Percentiles rank a stretch among this genome's conserved stretches.
Evolutionary conservation across 2,888 invertebrate genomes (phyloP).

Genomic region (Chrysina gloriosa): DNA sequence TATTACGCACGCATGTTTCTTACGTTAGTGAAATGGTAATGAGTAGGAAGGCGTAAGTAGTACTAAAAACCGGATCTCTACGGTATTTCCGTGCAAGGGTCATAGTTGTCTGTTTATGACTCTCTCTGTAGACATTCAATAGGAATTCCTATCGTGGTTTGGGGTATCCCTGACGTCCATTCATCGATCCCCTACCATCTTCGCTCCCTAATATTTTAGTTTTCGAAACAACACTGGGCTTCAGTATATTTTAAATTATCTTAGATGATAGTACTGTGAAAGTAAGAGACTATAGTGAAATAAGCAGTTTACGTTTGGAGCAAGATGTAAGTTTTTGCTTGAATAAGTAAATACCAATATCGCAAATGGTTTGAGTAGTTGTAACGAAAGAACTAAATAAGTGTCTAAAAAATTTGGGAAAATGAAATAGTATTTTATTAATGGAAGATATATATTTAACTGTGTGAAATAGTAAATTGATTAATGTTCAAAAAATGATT

Average conservation of each 20-base stretch:
- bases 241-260: constrained; percentile 30
- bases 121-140: not conserved
- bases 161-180: constrained; percentile 26
- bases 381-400: no score
- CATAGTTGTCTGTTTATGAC: not conserved
- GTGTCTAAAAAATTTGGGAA: no score
- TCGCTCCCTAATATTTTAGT: constrained; percentile 10
- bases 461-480: no score
- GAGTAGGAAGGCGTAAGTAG: constrained; percentile 5
- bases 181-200: constrained; percentile 30
- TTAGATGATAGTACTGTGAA: constrained; percentile 28
- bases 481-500: no score
- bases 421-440: no score
- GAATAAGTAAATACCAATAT: no score
- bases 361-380: no score
- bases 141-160: constrained; percentile 28
- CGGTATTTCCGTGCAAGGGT: constrained; percentile 21
- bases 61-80: constrained; percentile 14
- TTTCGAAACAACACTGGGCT: constrained; percentile 15
- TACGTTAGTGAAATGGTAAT: not conserved
- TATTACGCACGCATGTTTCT: not conserved
- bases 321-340: constrained; percentile 20
- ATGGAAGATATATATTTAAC: no score
- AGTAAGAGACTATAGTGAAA: constrained; percentile 6
- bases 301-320: not conserved